phyloP scores from a whole-genome alignment of 1,140 invertebrate species.

The Ladona fulva region DNA sequence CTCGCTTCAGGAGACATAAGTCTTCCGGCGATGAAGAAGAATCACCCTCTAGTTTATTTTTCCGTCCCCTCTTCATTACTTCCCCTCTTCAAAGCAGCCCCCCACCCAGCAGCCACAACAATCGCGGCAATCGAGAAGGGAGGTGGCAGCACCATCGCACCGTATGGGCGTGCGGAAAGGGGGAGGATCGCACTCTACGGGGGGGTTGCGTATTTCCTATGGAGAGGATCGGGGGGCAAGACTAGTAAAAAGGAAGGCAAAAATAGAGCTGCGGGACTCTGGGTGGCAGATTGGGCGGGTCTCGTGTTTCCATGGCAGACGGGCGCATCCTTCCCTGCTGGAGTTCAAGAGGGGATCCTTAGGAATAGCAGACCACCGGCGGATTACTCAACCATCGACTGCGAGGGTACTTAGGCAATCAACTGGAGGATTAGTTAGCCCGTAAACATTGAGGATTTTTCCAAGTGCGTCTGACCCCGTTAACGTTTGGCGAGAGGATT shows the following conservation, averaged over 20 bases:
- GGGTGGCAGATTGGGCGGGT: background rate
- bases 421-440: too few species aligned
- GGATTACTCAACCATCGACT: too few species aligned
- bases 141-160: background rate
- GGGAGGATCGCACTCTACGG: background rate
- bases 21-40: too few species aligned
- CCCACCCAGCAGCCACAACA: background rate
- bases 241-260: background rate
- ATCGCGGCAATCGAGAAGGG: background rate
- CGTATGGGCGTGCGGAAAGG: background rate
- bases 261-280: too few species aligned
- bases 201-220: background rate
- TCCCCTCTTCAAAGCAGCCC: background rate
- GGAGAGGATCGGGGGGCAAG: background rate
- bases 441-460: too few species aligned
- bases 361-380: too few species aligned
- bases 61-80: background rate
- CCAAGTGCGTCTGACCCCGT: too few species aligned
- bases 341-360: too few species aligned
- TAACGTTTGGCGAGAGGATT: too few species aligned
- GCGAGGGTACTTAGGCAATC: too few species aligned
- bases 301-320: conserved; percentile 2
- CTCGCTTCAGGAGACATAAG: too few species aligned
- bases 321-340: background rate
- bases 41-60: too few species aligned